These are phyloP conservation scores for Atta texana DNA, from an alignment of 1,140 invertebrate species.

Conservation along the genomic window DNA sequence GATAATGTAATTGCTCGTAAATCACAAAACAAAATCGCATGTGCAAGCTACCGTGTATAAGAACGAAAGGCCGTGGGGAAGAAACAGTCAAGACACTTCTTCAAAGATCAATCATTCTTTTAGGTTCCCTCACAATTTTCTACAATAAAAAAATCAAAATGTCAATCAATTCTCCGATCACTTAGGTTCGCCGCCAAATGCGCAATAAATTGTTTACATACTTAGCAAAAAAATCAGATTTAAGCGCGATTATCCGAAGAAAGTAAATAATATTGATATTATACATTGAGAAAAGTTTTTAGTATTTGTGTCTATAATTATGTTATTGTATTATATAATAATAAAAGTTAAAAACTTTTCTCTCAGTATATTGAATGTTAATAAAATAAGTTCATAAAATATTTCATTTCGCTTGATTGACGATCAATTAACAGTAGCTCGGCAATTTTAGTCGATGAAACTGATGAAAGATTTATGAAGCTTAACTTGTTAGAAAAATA, in stretches of 20 bases:
- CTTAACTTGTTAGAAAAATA: not conserved
- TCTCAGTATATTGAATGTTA: no score
- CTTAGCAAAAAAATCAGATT: not conserved
- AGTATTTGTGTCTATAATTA: no score
- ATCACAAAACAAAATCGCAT: conserved; percentile 70
- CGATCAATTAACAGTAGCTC: not conserved
- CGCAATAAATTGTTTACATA: not conserved
- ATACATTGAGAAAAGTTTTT: no score
- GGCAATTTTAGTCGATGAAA: not conserved
- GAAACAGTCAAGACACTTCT: not conserved
- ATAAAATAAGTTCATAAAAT: conserved; percentile 6
- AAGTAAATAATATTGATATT: not conserved
- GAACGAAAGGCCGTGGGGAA: conserved; percentile 30
- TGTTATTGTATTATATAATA: no score
- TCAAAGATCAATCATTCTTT: conserved; percentile 7
- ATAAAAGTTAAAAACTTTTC: no score
- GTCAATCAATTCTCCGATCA: not conserved
- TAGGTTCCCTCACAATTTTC: not conserved
- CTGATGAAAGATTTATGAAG: not conserved
- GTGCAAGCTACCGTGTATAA: conserved; percentile 14
- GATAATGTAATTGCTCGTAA: conserved; percentile 75
- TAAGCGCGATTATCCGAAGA: not conserved
- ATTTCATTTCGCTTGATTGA: not conserved
- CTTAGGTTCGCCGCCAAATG: not conserved
- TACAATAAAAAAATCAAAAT: not conserved